phyloP scores from a whole-genome alignment of 2,888 invertebrate species.

The Formica aserva region DNA sequence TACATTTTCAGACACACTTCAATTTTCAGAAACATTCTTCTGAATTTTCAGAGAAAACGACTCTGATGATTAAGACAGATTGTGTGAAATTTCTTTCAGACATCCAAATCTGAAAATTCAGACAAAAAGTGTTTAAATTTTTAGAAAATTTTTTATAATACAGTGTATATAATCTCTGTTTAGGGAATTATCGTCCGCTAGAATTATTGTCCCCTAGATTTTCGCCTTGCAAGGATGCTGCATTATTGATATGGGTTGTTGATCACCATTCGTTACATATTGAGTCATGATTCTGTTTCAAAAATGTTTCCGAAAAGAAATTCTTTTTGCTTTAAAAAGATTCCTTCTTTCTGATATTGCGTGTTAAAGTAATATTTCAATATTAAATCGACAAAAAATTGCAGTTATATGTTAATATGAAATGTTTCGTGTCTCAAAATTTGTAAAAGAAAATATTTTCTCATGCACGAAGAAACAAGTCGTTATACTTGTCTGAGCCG shows the following conservation, averaged over 20 bases:
- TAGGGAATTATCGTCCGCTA: background rate
- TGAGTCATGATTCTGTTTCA: background rate
- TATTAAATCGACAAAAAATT: background rate
- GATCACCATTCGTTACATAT: background rate
- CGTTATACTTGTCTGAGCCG: background rate
- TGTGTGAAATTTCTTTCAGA: too few species aligned
- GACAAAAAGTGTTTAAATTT: too few species aligned
- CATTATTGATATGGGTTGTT: background rate
- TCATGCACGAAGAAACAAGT: conserved; percentile 15
- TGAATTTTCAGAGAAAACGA: too few species aligned
- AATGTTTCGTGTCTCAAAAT: background rate
- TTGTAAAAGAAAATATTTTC: background rate
- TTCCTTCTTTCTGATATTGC: background rate
- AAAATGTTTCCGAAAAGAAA: background rate
- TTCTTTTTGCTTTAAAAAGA: background rate
- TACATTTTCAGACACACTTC: too few species aligned
- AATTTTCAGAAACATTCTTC: too few species aligned
- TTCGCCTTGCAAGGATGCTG: background rate
- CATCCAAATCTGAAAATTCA: too few species aligned
- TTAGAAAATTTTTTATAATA: too few species aligned
- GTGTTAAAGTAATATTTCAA: background rate
- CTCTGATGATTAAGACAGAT: too few species aligned
- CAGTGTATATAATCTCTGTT: background rate
- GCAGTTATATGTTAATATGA: background rate
- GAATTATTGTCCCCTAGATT: background rate